phyloP scores from a whole-genome alignment of 1,140 invertebrate genomes.

The Pollicipes pollicipes region DNA sequence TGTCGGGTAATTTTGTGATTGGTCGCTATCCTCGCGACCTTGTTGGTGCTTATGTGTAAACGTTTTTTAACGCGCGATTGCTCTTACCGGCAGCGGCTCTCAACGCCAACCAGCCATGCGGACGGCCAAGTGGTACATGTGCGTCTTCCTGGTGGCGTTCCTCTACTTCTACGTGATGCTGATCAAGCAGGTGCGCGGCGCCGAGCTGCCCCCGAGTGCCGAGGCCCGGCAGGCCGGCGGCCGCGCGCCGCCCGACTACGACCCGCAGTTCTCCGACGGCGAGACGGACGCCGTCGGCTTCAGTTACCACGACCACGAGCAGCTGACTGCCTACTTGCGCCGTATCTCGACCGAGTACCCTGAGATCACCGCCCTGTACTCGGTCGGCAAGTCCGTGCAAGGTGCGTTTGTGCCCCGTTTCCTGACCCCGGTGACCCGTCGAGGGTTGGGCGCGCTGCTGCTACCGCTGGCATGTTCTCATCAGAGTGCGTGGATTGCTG shows the following conservation, averaged over 20 bases:
- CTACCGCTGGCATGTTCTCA: no score
- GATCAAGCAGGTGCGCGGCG: conserved; percentile 24
- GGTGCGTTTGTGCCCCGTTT: conserved; percentile 31
- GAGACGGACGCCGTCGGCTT: conserved; percentile 39
- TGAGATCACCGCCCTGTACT: conserved; percentile 69
- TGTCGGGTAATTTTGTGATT: no score
- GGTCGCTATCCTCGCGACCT: no score
- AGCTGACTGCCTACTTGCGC: conserved; percentile 63
- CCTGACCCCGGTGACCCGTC: no score
- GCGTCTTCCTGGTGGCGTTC: conserved; percentile 25
- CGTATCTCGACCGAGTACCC: conserved; percentile 59
- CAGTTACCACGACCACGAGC: conserved; percentile 73
- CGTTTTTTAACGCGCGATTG: no score
- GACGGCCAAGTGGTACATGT: conserved; percentile 27
- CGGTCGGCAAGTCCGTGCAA: conserved; percentile 82
- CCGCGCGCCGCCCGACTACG: background rate
- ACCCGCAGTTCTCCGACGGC: background rate
- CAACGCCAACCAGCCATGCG: conserved; percentile 8
- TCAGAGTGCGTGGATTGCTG: no score
- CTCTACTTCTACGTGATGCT: conserved; percentile 26
- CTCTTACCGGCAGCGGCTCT: background rate
- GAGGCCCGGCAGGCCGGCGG: background rate
- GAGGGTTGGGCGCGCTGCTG: no score
- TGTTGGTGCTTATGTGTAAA: no score
- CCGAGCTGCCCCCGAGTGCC: background rate